Percentiles rank a stretch among this genome's conserved stretches.
These are phyloP conservation scores for Archocentrus centrarchus DNA, from an alignment of 2,113 vertebrate genomes.

Conservation along the genomic window DNA sequence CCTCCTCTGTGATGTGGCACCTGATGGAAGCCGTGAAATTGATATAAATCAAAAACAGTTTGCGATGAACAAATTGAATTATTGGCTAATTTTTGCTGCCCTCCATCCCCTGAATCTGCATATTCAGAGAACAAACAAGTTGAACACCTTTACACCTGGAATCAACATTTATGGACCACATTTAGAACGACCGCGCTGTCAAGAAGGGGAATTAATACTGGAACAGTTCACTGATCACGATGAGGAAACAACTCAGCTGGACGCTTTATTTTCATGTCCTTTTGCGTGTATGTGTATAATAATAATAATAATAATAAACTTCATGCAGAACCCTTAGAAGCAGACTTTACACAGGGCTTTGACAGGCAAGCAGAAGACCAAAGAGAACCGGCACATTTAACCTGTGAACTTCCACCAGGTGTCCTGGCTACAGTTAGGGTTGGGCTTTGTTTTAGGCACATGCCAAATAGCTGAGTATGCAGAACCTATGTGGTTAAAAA, in stretches of 20 bases:
- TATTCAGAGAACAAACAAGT: conserved; percentile 33
- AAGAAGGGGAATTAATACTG: neutral
- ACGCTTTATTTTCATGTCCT: neutral
- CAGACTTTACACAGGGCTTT: neutral
- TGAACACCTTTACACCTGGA: conserved; percentile 11
- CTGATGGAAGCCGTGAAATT: conserved; percentile 94
- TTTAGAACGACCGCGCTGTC: neutral
- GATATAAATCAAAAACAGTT: conserved; percentile 97
- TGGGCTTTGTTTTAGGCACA: neutral
- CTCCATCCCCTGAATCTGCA: conserved; percentile 48
- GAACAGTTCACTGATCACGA: neutral
- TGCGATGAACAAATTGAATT: conserved; percentile 86
- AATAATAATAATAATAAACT: neutral
- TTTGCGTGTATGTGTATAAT: neutral
- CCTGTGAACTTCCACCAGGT: neutral
- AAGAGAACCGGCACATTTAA: too few species aligned
- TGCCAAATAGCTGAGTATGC: neutral
- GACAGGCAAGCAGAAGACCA: neutral
- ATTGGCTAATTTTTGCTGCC: conserved; percentile 74
- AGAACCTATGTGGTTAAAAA: neutral
- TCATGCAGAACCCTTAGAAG: neutral
- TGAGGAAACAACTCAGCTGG: neutral
- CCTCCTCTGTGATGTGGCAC: conserved; percentile 93
- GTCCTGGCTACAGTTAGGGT: neutral
- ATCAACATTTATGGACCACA: neutral